A percentile compares a stretch with the other conserved stretches of the same genome.
Conservation (phyloP, 2,113 vertebrate genomes). For the Thinocorus orbignyianus region DNA sequence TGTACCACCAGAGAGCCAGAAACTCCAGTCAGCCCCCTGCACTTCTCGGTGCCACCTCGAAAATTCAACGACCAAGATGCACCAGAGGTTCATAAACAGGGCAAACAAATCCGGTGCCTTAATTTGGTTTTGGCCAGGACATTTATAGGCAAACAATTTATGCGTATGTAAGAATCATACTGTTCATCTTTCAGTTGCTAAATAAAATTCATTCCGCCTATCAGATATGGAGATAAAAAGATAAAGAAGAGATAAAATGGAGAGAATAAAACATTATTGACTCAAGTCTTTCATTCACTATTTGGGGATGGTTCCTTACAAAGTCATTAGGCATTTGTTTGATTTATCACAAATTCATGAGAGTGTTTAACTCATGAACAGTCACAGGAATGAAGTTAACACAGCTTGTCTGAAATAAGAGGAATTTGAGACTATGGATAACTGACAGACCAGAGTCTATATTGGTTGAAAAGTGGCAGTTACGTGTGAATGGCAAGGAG, state of each 20-base stretch:
- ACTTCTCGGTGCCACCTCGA: neutral
- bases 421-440: neutral
- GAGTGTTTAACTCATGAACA: neutral
- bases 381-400: neutral
- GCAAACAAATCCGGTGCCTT: neutral
- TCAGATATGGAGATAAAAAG: neutral
- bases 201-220: neutral
- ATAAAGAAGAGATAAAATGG: neutral
- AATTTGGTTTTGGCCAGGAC: neutral
- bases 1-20: neutral
- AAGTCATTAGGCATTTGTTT: neutral
- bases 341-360: neutral
- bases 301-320: neutral
- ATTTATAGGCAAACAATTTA: neutral
- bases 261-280: neutral
- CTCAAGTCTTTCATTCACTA: neutral
- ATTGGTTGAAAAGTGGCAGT: neutral
- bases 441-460: neutral
- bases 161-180: rapidly evolving
- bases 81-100: neutral
- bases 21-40: neutral
- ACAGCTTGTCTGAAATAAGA: neutral
- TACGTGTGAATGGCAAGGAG: neutral
- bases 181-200: neutral
- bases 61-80: neutral